Percentiles rank a stretch among this genome's conserved stretches.
Evolutionary conservation across 2,113 vertebrate species (phyloP).

Genomic region (Chaenogobius annularis): DNA sequence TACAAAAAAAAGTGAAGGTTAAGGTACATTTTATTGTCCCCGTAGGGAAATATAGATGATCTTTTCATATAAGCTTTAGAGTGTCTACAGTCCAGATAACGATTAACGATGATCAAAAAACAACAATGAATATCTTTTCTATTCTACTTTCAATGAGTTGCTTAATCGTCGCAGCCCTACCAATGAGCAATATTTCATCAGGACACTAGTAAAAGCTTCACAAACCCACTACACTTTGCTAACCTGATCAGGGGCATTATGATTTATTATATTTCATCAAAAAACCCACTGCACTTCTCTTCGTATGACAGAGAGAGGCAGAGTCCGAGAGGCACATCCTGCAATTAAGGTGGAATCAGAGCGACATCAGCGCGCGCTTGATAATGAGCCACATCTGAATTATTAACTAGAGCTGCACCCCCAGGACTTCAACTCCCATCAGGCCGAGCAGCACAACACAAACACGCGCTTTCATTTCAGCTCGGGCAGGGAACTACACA

Average conservation of each 20-base stretch:
- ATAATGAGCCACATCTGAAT: conserved; percentile 86
- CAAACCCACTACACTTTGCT: neutral
- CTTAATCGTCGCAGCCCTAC: too few relatives aligned
- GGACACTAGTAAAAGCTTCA: neutral
- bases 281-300: neutral
- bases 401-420: conserved; percentile 84
- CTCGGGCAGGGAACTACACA: conserved; percentile 37
- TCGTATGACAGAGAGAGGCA: conserved; percentile 21
- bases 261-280: neutral
- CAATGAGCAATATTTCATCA: neutral
- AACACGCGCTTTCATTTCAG: conserved; percentile 38
- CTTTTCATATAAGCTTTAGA: too few relatives aligned
- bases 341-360: conserved; percentile 86
- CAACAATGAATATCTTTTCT: too few relatives aligned
- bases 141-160: too few relatives aligned
- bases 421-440: conserved; percentile 76
- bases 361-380: conserved; percentile 81
- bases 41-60: too few relatives aligned
- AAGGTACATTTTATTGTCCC: too few relatives aligned
- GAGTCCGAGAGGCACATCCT: conserved; percentile 72
- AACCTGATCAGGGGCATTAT: neutral
- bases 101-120: too few relatives aligned
- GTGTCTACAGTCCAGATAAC: too few relatives aligned
- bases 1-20: too few relatives aligned
- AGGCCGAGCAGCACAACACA: conserved; percentile 57